Conservation (phyloP, 2,888 invertebrate genomes). For the Zeuzera pyrina region DNA sequence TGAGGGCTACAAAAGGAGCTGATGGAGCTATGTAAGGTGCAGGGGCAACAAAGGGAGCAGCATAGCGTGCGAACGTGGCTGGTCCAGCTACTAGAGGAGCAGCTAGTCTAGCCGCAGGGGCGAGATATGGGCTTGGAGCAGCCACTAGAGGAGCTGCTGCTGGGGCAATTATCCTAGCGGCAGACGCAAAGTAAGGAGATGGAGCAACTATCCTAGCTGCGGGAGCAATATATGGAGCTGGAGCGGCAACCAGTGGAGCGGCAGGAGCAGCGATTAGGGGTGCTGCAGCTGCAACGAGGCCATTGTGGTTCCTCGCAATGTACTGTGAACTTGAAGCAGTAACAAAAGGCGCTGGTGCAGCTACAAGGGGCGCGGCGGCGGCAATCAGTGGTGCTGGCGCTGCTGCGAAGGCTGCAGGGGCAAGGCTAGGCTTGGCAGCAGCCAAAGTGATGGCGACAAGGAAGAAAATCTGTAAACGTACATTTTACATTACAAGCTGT, state of each 20-base stretch:
- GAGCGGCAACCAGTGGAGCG: slow-evolving; percentile 40
- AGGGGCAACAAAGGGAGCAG: slow-evolving; percentile 17
- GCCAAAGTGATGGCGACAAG: slow-evolving; percentile 44
- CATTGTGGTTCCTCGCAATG: slow-evolving; percentile 75
- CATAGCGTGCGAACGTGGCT: slow-evolving; percentile 15
- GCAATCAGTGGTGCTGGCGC: slow-evolving; percentile 36
- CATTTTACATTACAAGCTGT: neutral
- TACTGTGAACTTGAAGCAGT: slow-evolving; percentile 78
- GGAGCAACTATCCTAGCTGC: slow-evolving; percentile 27
- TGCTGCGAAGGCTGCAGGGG: slow-evolving; percentile 42
- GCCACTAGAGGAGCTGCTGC: slow-evolving; percentile 29
- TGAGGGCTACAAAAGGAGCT: slow-evolving; percentile 29
- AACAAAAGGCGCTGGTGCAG: slow-evolving; percentile 70
- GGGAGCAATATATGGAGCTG: slow-evolving; percentile 30
- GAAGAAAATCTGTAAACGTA: slow-evolving; percentile 41
- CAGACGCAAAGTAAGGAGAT: slow-evolving; percentile 26
- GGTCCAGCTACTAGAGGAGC: neutral
- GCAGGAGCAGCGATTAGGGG: slow-evolving; percentile 48
- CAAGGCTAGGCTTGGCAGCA: slow-evolving; percentile 43
- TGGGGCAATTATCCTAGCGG: slow-evolving; percentile 21
- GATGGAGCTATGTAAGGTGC: slow-evolving; percentile 29
- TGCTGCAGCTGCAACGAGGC: slow-evolving; percentile 58
- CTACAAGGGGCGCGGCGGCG: slow-evolving; percentile 33
- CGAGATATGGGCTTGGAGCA: slow-evolving; percentile 3
- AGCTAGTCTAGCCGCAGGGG: neutral